phyloP scores from a whole-genome alignment of 1,140 invertebrate genomes.

The Habropoda laboriosa region DNA sequence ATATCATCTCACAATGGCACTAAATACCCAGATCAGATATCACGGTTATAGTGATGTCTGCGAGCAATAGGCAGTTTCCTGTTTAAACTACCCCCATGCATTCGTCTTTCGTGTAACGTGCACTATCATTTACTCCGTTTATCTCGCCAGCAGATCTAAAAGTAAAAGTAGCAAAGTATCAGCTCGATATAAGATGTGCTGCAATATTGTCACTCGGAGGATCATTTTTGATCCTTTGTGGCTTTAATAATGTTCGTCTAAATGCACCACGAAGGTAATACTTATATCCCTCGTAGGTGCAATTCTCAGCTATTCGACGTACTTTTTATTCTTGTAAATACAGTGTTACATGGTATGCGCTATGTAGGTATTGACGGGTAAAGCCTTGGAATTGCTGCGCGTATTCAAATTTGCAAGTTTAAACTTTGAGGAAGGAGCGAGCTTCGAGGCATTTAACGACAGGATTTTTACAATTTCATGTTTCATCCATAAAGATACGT shows the following conservation, averaged over 20 bases:
- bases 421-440: too few relatives aligned
- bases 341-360: too few relatives aligned
- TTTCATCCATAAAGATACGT: too few relatives aligned
- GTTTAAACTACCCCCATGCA: conserved; percentile 10
- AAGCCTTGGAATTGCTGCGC: too few relatives aligned
- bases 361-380: too few relatives aligned
- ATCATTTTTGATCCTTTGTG: not conserved
- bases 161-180: not conserved
- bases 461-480: too few relatives aligned
- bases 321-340: too few relatives aligned
- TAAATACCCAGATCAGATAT: conserved; percentile 18
- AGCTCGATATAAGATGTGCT: not conserved
- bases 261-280: not conserved
- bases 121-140: conserved; percentile 19
- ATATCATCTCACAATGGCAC: conserved; percentile 5
- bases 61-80: not conserved
- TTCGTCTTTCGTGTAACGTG: not conserved
- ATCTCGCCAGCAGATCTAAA: conserved; percentile 3
- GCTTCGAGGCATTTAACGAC: too few relatives aligned
- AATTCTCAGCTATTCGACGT: too few relatives aligned
- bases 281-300: too few relatives aligned
- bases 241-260: not conserved
- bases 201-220: not conserved
- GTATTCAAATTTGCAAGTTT: too few relatives aligned
- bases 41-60: not conserved